Conservation (phyloP, 2,797 vertebrate genomes). For the Cossypha polioptera region DNA sequence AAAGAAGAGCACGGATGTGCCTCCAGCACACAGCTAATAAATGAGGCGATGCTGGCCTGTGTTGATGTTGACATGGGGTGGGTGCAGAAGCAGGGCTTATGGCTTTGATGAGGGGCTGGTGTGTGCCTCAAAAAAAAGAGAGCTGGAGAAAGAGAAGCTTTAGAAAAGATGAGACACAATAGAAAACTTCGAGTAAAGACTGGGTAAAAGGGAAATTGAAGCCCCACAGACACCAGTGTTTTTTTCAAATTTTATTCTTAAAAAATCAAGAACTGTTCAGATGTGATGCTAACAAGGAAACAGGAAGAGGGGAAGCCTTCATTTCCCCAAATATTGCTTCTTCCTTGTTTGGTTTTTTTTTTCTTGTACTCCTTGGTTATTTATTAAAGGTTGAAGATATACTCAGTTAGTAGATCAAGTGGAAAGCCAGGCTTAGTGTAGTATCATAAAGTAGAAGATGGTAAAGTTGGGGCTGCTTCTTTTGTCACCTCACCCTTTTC, state of each 20-base stretch:
- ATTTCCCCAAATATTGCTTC: not conserved
- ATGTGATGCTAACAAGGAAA: not conserved
- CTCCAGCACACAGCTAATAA: not conserved
- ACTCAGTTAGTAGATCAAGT: not conserved
- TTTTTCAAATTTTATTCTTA: not conserved
- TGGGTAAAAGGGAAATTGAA: not conserved
- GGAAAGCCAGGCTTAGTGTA: not conserved
- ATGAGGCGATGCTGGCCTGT: not conserved
- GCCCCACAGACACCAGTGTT: not conserved
- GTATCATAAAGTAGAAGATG: not conserved
- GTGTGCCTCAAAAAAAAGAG: not conserved
- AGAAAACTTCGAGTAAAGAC: not conserved
- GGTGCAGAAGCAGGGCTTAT: not conserved
- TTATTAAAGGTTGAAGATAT: not conserved
- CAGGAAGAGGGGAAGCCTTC: not conserved
- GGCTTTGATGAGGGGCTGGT: not conserved
- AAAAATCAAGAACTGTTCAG: not conserved
- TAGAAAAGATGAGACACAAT: not conserved
- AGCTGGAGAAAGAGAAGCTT: not conserved
- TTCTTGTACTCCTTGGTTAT: not conserved
- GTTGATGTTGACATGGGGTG: fast-evolving
- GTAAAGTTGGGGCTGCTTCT: not conserved
- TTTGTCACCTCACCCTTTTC: not conserved
- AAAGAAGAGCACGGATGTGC: not conserved
- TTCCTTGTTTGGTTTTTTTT: not conserved